Base-by-base conservation (phyloP, 2,113 vertebrate species). In the Heteronetta atricapilla region DNA sequence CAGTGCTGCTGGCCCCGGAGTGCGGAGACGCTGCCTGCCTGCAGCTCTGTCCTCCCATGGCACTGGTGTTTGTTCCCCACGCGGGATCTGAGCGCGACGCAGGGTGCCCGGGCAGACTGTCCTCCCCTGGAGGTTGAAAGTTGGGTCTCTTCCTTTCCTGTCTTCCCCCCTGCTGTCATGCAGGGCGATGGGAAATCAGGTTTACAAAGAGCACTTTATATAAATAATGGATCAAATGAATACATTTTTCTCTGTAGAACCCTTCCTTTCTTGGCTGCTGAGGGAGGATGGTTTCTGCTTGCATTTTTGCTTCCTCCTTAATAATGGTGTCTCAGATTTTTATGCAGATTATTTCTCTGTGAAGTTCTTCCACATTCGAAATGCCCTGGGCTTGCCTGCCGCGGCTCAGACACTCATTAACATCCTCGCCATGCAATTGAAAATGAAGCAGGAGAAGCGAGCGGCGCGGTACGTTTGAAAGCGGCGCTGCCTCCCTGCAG, bases 191-290 rank as follows among this genome's bases (percentile, higher is more conserved):
- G 81, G 91, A 94, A 97, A 87, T 89, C 81, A 84, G 86, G 67
- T 96, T 95, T 96, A 97, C 96, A 97, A 97, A 97, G 96, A 94
- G 75, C 86, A 89, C 86, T 97, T 95, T 96, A 84, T 97, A 97
- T 97, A 96, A 97, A 97, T 97, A 97, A 97, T 97, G 95, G 95
- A 97, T 97, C 95, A 97, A 96, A 97, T 83, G 95, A 95, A 95
- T 97, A 93, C 64, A 86, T 95, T 94, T 96, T 82, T 93, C 89
- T 95, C 93, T 86, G 82, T 88, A 91, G 79, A 90, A 53, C 94
- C 76, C 88, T 97, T 94, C 89, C 95, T 95, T 92, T 91, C 94
- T 91, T 88, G 66, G 90, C 94, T 95, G 88, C 93, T 0, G 8
- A 83, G 88, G 85, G 76, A 94, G 88, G 91, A 88, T 90, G 93